These are phyloP conservation scores for Rhopalosiphum nymphaeae DNA, from an alignment of 2,888 invertebrate species.

Conservation along the genomic window DNA sequence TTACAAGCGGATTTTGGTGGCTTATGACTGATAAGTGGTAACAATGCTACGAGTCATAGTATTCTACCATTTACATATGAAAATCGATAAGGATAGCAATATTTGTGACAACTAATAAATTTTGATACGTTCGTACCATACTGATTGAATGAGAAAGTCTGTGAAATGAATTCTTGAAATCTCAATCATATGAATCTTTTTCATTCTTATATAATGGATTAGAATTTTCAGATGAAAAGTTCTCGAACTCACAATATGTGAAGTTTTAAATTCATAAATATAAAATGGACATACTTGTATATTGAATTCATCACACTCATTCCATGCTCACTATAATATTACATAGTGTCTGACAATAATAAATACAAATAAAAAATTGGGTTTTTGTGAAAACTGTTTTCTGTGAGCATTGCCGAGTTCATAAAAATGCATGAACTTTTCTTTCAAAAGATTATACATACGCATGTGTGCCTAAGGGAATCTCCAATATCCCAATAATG, in stretches of 20 bases:
- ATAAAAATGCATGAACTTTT: constrained; percentile 49
- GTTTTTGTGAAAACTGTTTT: constrained; percentile 2
- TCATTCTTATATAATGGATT: neutral
- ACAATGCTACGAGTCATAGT: neutral
- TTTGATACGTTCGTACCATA: neutral
- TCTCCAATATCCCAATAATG: constrained; percentile 42
- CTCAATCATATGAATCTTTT: neutral
- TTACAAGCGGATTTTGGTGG: too few relatives aligned
- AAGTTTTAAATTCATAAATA: constrained; percentile 42
- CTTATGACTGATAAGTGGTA: too few relatives aligned
- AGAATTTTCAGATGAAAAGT: neutral
- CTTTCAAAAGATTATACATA: constrained; percentile 29
- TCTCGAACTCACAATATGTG: neutral
- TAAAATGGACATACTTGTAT: neutral
- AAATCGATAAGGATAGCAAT: neutral
- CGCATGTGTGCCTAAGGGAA: constrained; percentile 41
- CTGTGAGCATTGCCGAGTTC: neutral
- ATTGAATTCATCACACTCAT: constrained; percentile 23
- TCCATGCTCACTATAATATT: neutral
- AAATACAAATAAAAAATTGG: constrained; percentile 16
- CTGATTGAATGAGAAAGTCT: neutral
- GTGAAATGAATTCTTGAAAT: neutral
- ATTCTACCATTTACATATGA: neutral
- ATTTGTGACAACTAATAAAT: neutral
- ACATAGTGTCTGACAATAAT: constrained; percentile 18